Percentiles rank a stretch among this genome's conserved stretches.
These are phyloP conservation scores for Esox niger DNA, from an alignment of 2,113 vertebrate species.

Conservation along the genomic window DNA sequence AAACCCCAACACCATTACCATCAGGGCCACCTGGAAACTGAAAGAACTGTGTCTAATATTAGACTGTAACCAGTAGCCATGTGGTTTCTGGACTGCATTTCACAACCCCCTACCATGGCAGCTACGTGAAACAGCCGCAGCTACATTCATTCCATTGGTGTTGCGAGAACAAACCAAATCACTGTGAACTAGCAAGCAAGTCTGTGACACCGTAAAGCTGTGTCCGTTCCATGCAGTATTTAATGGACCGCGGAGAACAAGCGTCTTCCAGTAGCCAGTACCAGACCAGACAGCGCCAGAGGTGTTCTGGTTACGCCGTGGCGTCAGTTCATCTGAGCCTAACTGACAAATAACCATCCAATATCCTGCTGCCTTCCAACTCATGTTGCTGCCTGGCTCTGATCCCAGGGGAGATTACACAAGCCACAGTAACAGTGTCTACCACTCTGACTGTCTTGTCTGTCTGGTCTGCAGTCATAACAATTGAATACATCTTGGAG, in stretches of 20 bases:
- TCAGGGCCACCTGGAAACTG: no score
- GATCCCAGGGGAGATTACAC: slow-evolving; percentile 62
- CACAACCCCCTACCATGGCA: no score
- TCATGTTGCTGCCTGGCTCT: slow-evolving; percentile 51
- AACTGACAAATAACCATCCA: slow-evolving; percentile 66
- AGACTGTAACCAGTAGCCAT: no score
- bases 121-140: no score
- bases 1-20: no score
- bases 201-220: no score
- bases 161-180: no score
- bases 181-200: no score
- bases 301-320: slow-evolving; percentile 59
- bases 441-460: slow-evolving; percentile 34
- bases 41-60: no score
- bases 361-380: slow-evolving; percentile 64
- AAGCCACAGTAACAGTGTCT: slow-evolving; percentile 55
- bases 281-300: slow-evolving; percentile 20
- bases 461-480: slow-evolving; percentile 30
- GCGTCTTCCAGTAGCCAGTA: no score
- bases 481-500: background rate
- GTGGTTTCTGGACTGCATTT: no score
- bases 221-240: background rate
- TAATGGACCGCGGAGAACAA: background rate
- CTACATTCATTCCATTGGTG: no score
- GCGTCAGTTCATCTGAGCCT: slow-evolving; percentile 54